Evolutionary conservation across 2,888 invertebrate genomes (phyloP).

Genomic region (Acrobeloides nanus): DNA sequence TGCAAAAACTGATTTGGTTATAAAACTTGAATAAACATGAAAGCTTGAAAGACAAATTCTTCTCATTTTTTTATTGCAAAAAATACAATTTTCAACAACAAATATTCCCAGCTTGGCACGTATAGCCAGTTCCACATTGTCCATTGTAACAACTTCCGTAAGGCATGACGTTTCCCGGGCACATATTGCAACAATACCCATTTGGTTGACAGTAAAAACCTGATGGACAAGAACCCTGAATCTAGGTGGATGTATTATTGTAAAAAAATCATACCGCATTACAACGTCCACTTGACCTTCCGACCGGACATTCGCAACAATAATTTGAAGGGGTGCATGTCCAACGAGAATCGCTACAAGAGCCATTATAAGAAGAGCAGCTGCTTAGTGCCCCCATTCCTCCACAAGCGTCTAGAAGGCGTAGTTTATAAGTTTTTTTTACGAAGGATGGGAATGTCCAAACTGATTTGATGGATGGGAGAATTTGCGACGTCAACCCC

Average conservation of each 20-base stretch:
- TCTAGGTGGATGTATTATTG: too few relatives aligned
- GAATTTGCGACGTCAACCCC: too few relatives aligned
- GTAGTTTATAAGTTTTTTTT: neutral
- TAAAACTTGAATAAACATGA: constrained; percentile 3
- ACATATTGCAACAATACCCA: constrained; percentile 46
- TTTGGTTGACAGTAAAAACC: constrained; percentile 40
- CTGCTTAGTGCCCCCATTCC: constrained; percentile 34
- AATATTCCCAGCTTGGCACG: constrained; percentile 43
- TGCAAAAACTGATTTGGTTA: neutral
- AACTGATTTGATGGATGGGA: too few relatives aligned
- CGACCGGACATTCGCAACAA: constrained; percentile 49
- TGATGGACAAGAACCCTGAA: constrained; percentile 30
- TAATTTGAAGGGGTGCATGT: constrained; percentile 45
- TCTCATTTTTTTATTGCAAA: neutral
- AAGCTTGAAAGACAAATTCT: too few relatives aligned
- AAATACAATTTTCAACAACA: constrained; percentile 32
- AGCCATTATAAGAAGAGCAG: constrained; percentile 26
- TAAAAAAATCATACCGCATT: constrained; percentile 32
- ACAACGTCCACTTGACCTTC: constrained; percentile 40
- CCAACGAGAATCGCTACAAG: constrained; percentile 29
- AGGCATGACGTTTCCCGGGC: constrained; percentile 39
- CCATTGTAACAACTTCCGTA: constrained; percentile 38
- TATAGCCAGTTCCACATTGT: constrained; percentile 36
- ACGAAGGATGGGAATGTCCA: neutral
- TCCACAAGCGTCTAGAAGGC: constrained; percentile 43